Base-by-base conservation (phyloP, 23 tunicate genomes). In the Clavelina lepadiformis region DNA sequence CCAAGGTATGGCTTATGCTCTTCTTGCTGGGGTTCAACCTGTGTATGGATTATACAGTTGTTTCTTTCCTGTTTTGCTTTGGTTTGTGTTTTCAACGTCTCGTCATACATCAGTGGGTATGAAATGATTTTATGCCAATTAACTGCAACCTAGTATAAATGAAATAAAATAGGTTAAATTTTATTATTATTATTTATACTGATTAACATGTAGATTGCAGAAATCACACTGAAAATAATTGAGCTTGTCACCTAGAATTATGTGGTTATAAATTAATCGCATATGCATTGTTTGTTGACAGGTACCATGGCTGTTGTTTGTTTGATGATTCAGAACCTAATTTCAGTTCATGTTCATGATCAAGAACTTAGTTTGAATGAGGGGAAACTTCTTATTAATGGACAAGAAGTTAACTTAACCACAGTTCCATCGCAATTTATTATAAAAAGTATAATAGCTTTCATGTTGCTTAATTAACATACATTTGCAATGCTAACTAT, bases 221-320 rank as follows among this genome's bases (percentile, higher is more conserved):
- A 41, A 15, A 8, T 11, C 15, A 41, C 15, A 8, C 15, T 15
- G 15, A 8, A 8, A 41, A 41, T 15, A 41, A 41, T 15, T 41
- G 15, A 41, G 11, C 13, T 15, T 41, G 49, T 41, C 11, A 8
- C 49, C 11, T 8, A 8, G 49, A 8, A 15, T 41, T 41, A 41
- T 15, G 15, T 41, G 49, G 15, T 8, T 41, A 15, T 41, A 8
- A 41, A 8, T 15, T 41, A 15, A 8, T 41, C 15, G 49, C 49
- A 41, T 15, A 8, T 11, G 11, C 11, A 41, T n/a, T n/a, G 49
- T 8, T 54, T 58, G 34, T 2, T 31, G 30, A 6, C 26, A 88
- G 96, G 96, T 52, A 89, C 97, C 24, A 89, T 76, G 83, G 97
- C 89, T 45, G 97, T 89, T 4, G 85, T 89, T 3, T 89, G 97